Base-by-base conservation (phyloP, 2,888 invertebrate genomes). In the Incurvaria masculella region DNA sequence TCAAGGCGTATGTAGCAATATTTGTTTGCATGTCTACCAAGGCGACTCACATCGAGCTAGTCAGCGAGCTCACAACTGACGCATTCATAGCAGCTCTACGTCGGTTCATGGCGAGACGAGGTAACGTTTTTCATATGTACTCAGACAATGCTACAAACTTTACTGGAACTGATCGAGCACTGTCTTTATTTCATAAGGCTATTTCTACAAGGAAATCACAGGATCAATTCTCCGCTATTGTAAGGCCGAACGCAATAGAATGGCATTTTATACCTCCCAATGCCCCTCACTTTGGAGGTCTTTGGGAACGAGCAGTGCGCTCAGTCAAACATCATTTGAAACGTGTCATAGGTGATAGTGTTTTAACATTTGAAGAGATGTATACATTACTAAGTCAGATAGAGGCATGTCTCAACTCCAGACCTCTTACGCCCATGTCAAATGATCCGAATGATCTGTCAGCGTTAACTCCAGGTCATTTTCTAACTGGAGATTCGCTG, bases 261-360 rank as follows among this genome's bases (percentile, higher is more conserved):
- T 55, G 55, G 55, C 46, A 27, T 39, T 56, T 56, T 26, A 49
- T 53, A 2, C 51, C 51, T 2, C 55, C 55, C 2, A 33, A 48
- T 2, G 51, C 50, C 49, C 53, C 50, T 17, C 50, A 50, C 6
- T 57, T 44, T 45, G 56, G 57, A 11, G 57, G 56, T n/a, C 46
- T 57, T 6, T 55, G 53, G 52, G 56, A 57, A 42, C 19, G 41
- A 1, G 52, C 52, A 0, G 51, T 56, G 1, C 49, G 51, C 19
- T 49, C 52, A 4, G 51, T 53, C 4, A 57, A 56, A 33, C 17
- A 47, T 38, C 56, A 57, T 20, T 45, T 58, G 1, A 49, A 49
- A 5, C 42, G 59, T 26, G 57, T 58, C 1, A 40, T 58, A 6
- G 57, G 57, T 4, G 52, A 55, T 23, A 57, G 58, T 45, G 55